These are phyloP conservation scores for Bombus sibiricus DNA, from an alignment of 1,140 invertebrate genomes.

Conservation along the genomic window DNA sequence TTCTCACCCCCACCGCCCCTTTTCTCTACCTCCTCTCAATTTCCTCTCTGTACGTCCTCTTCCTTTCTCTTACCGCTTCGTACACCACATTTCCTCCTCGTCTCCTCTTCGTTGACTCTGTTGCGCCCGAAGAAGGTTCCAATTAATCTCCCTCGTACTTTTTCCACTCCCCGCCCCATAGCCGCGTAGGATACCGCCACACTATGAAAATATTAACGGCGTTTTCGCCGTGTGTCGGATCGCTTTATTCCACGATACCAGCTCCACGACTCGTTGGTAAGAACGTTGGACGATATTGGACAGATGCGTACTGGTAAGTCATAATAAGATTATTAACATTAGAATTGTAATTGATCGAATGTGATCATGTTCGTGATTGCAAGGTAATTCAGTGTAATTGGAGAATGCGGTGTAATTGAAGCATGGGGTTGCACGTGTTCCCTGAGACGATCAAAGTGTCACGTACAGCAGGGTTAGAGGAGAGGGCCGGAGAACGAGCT, in stretches of 20 bases:
- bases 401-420: background rate
- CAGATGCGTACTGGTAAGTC: slow-evolving; percentile 8
- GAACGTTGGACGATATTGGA: too few species aligned
- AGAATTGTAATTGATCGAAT: background rate
- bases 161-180: slow-evolving; percentile 12
- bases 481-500: background rate
- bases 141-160: slow-evolving; percentile 67
- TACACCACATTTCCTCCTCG: background rate
- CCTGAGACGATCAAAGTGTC: background rate
- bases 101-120: slow-evolving; percentile 2
- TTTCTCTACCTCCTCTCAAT: slow-evolving; percentile 24
- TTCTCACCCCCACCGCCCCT: background rate
- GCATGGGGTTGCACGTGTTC: background rate
- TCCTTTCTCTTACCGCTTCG: background rate
- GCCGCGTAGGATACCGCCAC: slow-evolving; percentile 30
- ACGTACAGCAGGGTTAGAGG: background rate
- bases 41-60: slow-evolving; percentile 13
- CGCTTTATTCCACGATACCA: slow-evolving; percentile 5
- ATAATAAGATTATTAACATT: background rate
- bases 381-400: background rate
- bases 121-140: slow-evolving; percentile 56
- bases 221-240: background rate
- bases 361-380: background rate
- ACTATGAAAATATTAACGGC: background rate
- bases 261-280: too few species aligned